Base-by-base conservation (phyloP, 1,140 invertebrate genomes). In the Cyclina sinensis region DNA sequence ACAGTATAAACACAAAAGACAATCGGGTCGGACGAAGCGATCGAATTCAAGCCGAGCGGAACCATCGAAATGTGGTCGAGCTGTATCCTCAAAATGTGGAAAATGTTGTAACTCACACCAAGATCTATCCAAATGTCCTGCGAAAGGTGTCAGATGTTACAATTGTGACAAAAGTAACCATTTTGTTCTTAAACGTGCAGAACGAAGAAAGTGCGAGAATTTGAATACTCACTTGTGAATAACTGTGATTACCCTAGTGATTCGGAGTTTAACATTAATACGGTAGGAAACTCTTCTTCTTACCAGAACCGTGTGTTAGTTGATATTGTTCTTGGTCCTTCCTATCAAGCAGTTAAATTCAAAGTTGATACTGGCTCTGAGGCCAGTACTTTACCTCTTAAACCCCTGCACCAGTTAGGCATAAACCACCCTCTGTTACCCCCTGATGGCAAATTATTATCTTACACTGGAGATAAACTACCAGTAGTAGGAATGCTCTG, bases 231-330 rank as follows among this genome's bases (percentile, higher is more conserved):
- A 59, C 9, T 12, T 24, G 24, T 59, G 54, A 59, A 59, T 59
- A 59, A n/a, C 16, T 5, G 24, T 59, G 54, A 46, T n/a, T n/a
- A 59, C n/a, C n/a, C 54, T n/a, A 24, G 35, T 18, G 79, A 70
- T 76, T 7, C 7, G 54, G 78, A 80, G 12, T 57, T 39, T 59
- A 30, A 59, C 51, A 80, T 80, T 80, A 48, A 80, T 35, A 80
- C 51, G 51, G 46, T 80, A 80, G 37, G 78, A 4, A 27, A n/a
- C n/a, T n/a, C n/a, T n/a, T n/a, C n/a, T n/a, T n/a, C n/a, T n/a
- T n/a, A n/a, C n/a, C n/a, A n/a, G n/a, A n/a, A n/a, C n/a, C n/a
- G n/a, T n/a, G n/a, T n/a, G n/a, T n/a, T n/a, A n/a, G n/a, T n/a
- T n/a, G 7, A 37, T 32, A n/a, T 68, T 35, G 3, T 24, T 24